Conservation (phyloP, 92 coral and sea anemone species). For the Plumapathes pennacea region DNA sequence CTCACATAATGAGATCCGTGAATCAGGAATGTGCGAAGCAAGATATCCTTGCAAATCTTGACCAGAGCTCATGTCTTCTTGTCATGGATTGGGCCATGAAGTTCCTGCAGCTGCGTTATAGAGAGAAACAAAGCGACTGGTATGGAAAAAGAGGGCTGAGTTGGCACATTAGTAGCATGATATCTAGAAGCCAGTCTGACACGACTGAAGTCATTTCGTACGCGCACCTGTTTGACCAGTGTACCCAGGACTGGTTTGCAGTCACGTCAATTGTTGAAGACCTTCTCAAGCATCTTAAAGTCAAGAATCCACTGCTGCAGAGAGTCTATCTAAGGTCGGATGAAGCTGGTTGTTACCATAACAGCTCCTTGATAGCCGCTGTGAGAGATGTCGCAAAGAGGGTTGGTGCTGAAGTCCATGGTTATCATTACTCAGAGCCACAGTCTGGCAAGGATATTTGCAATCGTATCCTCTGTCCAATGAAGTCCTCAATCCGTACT, state of each 20-base stretch:
- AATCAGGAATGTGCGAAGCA: constrained; percentile 73
- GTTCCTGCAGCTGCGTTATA: constrained; percentile 68
- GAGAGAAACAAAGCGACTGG: constrained; percentile 80
- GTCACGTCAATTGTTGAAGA: constrained; percentile 71
- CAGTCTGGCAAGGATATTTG: constrained; percentile 74
- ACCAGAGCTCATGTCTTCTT: constrained; percentile 49
- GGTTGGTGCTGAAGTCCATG: constrained; percentile 51
- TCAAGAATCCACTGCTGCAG: constrained; percentile 41
- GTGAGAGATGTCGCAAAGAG: constrained; percentile 51
- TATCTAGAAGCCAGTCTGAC: constrained; percentile 28
- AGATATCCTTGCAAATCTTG: constrained; percentile 48
- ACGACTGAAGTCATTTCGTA: constrained; percentile 57
- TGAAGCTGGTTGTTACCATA: constrained; percentile 76
- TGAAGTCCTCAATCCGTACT: constrained; percentile 68
- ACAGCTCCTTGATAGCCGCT: constrained; percentile 59
- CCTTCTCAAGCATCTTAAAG: constrained; percentile 52
- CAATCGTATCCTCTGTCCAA: constrained; percentile 68
- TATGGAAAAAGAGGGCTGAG: constrained; percentile 66
- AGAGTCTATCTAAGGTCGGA: constrained; percentile 63
- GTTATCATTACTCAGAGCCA: constrained; percentile 75
- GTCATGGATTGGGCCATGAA: constrained; percentile 89
- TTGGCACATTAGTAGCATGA: constrained; percentile 70
- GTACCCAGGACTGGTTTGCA: constrained; percentile 79
- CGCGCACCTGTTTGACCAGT: constrained; percentile 74
- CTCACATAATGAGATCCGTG: constrained; percentile 67